Percentiles rank a stretch among this genome's conserved stretches.
Conservation (phyloP, 2,113 vertebrate genomes). For the Grammomys dolichurus region DNA sequence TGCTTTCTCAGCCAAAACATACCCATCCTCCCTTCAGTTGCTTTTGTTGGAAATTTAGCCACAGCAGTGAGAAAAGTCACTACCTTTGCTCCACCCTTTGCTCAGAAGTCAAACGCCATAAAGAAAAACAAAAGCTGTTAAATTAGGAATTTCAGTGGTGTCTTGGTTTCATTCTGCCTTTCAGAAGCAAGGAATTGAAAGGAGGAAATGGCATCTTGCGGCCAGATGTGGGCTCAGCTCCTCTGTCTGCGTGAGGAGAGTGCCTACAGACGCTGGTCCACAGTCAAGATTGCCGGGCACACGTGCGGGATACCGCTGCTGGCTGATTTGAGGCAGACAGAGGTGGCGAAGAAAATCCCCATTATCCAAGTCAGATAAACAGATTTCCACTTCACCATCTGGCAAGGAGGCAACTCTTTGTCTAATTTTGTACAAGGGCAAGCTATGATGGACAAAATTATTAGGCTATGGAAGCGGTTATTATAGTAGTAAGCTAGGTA, state of each 20-base stretch:
- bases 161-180: neutral
- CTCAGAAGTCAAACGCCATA: neutral
- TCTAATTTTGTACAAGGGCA: neutral
- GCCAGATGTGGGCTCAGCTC: rapidly evolving
- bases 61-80: neutral
- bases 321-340: neutral
- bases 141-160: neutral
- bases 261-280: too few relatives aligned
- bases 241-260: neutral
- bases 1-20: neutral
- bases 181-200: neutral
- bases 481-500: neutral
- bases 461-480: neutral
- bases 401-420: neutral
- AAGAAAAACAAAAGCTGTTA: neutral
- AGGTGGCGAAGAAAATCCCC: neutral
- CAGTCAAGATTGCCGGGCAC: neutral
- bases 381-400: neutral
- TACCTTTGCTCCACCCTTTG: too few relatives aligned
- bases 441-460: neutral
- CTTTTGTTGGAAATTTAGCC: neutral
- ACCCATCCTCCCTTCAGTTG: neutral
- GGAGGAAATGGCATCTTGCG: neutral
- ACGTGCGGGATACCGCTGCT: too few relatives aligned
- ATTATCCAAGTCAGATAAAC: neutral